Base-by-base conservation (phyloP, 2,113 vertebrate species). In the Phrynosoma platyrhinos region DNA sequence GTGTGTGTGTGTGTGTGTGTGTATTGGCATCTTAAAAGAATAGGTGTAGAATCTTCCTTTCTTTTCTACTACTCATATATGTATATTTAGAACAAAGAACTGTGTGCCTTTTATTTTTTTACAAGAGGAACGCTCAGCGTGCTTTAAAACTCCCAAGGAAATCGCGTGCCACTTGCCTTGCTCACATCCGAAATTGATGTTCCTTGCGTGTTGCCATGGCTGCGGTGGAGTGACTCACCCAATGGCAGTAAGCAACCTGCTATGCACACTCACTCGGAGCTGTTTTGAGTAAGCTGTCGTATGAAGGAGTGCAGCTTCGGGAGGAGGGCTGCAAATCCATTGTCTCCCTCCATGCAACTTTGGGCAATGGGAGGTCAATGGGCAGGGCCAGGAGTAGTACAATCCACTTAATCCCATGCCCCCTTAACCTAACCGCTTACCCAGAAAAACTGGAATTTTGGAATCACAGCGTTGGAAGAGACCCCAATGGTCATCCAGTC, bases 161-260 rank as follows among this genome's bases (percentile, higher is more conserved):
- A 91, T 93, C 86, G 91, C 87, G 92, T 90, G 76, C 72, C 68
- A 82, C 88, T 87, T 87, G 90, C 90, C 58, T 82, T 81, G 91
- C 90, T 92, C 42, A 0, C 68, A 92, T 93, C 91, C 78, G 80
- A 84, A 93, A 92, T 91, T 90, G 92, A 92, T 93, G 94, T 91
- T 95, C 93, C 89, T 93, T 92, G 71, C 9, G 85, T 2, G 95
- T 96, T 95, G 94, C 95, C 94, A 96, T 94, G 94, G 93, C 94
- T 94, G 93, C 92, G 2, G 27, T 84, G 78, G 85, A 82, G 91
- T 96, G 95, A 96, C 92, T 96, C 95, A 96, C 93, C 93, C 94
- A 0, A 12, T 91, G 91, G 42, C 92, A 89, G 92, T 87, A 92
- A 53, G 94, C 91, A 93, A 90, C 94, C 92, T 85, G 92, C 94